Conservation (phyloP, 2,113 vertebrate species). For the Nansenia antarctica region DNA sequence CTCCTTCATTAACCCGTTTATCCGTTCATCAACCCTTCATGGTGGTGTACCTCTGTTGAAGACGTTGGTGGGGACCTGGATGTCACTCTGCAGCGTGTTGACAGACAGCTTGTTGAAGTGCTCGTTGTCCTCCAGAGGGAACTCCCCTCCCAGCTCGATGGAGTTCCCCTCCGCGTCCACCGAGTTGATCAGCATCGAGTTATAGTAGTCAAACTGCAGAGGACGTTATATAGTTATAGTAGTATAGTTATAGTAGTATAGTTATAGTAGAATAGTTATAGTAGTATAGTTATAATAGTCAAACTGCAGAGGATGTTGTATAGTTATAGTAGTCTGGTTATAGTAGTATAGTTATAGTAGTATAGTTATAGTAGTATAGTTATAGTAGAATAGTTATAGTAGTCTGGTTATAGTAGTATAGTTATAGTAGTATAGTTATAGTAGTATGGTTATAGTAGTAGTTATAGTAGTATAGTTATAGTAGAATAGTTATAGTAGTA, state of each 20-base stretch:
- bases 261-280: background rate
- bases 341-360: background rate
- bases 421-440: background rate
- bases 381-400: background rate
- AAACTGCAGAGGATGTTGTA: background rate
- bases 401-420: background rate
- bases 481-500: background rate
- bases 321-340: background rate
- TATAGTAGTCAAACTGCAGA: constrained; percentile 90
- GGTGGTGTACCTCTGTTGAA: constrained; percentile 99
- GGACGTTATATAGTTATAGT: background rate
- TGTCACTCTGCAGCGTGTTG: constrained; percentile 86
- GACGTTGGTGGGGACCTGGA: constrained; percentile 95
- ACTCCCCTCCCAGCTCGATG: constrained; percentile 86
- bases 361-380: background rate
- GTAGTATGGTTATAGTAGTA: background rate
- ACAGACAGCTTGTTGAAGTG: constrained; percentile 90
- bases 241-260: background rate
- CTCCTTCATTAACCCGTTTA: too few species aligned
- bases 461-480: background rate
- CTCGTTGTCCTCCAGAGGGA: constrained; percentile 85
- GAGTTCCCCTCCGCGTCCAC: constrained; percentile 82
- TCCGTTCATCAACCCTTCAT: too few species aligned
- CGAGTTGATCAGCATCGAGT: constrained; percentile 87
- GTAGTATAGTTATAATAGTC: background rate